Base-by-base conservation (phyloP, 2,888 invertebrate species). In the Busseola fusca region DNA sequence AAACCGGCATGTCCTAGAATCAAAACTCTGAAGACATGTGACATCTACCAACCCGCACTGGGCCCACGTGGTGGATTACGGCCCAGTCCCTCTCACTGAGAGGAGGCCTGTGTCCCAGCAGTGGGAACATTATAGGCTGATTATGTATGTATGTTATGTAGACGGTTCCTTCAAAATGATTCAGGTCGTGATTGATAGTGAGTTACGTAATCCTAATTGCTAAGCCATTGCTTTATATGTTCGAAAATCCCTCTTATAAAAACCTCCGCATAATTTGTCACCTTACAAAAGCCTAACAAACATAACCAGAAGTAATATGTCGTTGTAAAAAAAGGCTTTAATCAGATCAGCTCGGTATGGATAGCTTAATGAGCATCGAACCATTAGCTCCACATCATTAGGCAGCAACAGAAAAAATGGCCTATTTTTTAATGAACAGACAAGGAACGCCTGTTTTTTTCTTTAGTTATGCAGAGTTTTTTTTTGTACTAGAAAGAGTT, bases 361-460 rank as follows among this genome's bases (percentile, higher is more conserved):
- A 69, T 73, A 80, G 69, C 78, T 75, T 83, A 82, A 82, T 82
- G 82, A 81, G 74, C 72, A 45, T 64, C 72, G 54, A 34, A 50
- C 69, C 67, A 76, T 83, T 84, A 84, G 71, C 81, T 79, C 74
- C 67, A 74, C 69, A 27, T 83, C 83, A 81, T 83, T 83, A 84
- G 76, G 72, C 69, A 21, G 69, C 52, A 64, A 62, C 67, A 76
- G 81, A 83, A 83, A 82, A 80, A 81, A 72, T 76, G 76, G 66
- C 73, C 79, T 76, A 67, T 81, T 82, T 81, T 83, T 78, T 69
- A 76, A 82, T 64, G 69, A 68, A 69, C 64, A 34, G 72, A 68
- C 64, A 72, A 78, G 65, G 56, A 77, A 65, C 50, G 60, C 52
- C 21, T 74, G 54, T 74, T 18, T 79, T 59, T 56, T 64, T 59